These are phyloP conservation scores for Sprattus sprattus DNA, from an alignment of 2,113 vertebrate genomes.

Conservation along the genomic window DNA sequence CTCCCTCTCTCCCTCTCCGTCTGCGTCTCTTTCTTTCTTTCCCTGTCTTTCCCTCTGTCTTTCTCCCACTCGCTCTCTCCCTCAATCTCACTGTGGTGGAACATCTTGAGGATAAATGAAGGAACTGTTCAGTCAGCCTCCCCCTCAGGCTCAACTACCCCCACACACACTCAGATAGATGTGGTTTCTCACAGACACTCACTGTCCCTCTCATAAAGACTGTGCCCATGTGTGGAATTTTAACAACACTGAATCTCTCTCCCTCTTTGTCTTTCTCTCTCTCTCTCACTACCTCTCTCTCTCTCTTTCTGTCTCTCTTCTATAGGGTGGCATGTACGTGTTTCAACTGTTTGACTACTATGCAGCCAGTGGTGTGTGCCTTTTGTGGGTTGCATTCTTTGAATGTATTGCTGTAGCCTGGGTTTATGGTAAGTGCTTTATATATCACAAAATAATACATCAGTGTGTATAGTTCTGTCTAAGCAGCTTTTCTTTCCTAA, in stretches of 20 bases:
- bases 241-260: background rate
- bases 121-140: background rate
- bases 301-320: constrained; percentile 31
- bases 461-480: background rate
- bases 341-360: constrained; percentile 99
- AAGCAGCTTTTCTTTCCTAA: background rate
- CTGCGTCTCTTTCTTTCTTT: too few relatives aligned
- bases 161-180: background rate
- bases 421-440: constrained; percentile 91
- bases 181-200: background rate
- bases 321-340: constrained; percentile 98
- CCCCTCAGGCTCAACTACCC: background rate
- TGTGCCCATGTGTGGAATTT: constrained; percentile 10
- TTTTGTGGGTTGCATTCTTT: constrained; percentile 99
- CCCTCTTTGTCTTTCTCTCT: background rate
- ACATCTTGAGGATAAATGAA: background rate
- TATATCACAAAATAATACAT: background rate
- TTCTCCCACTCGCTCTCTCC: background rate
- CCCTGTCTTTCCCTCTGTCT: background rate
- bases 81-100: background rate
- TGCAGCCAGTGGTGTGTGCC: constrained; percentile 99
- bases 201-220: background rate
- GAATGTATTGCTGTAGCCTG: constrained; percentile 99
- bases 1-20: background rate
- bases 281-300: background rate